A percentile compares a stretch with the other conserved stretches of the same genome.
Conservation (phyloP, 2,113 vertebrate species). For the Cryptomyrus ogoouensis region DNA sequence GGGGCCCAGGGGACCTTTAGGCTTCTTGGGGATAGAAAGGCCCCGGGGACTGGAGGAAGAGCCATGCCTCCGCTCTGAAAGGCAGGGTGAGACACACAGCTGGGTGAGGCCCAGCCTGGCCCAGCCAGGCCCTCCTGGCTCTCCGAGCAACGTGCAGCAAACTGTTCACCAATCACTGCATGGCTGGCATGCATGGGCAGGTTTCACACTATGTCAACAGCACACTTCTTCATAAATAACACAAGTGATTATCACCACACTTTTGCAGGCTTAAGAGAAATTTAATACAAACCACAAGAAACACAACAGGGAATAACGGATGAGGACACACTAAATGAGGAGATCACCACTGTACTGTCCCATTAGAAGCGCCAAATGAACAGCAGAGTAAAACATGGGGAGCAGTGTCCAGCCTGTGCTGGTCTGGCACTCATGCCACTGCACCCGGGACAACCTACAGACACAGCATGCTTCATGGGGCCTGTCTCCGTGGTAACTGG, state of each 20-base stretch:
- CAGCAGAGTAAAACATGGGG: neutral
- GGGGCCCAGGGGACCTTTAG: constrained; percentile 77
- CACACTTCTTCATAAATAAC: neutral
- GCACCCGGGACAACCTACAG: neutral
- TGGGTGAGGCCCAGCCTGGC: neutral
- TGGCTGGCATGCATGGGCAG: neutral
- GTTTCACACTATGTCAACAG: neutral
- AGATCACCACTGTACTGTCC: neutral
- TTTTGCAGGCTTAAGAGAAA: neutral
- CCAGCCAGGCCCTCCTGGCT: neutral
- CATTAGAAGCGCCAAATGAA: neutral
- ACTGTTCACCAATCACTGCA: neutral
- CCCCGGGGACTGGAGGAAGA: constrained; percentile 78
- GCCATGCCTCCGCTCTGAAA: constrained; percentile 84
- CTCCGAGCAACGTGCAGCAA: neutral
- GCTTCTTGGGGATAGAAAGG: constrained; percentile 79
- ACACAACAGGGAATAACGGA: neutral
- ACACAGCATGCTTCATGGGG: neutral
- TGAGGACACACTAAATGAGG: neutral
- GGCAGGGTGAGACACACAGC: neutral
- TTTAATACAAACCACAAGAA: neutral
- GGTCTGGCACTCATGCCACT: neutral
- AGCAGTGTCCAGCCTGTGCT: neutral
- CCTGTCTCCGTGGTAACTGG: neutral
- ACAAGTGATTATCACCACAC: neutral